Conservation (phyloP, 2,888 invertebrate species). For the Drosophila prostipennis region DNA sequence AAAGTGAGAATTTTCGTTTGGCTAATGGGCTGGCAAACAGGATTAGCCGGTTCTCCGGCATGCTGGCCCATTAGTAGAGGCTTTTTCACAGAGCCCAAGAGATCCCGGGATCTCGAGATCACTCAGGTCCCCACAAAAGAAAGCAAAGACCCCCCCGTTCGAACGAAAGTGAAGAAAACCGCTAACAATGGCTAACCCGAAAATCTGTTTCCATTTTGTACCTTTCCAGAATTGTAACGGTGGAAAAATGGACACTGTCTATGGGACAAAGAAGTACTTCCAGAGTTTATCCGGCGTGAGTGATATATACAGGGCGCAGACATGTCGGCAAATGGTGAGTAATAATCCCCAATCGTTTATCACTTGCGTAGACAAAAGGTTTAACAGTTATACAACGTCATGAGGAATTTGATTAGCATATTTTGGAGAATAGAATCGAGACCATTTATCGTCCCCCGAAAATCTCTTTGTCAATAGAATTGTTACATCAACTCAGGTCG, state of each 20-base stretch:
- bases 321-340: constrained; percentile 83
- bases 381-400: constrained; percentile 8
- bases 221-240: constrained; percentile 40
- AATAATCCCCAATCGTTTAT: constrained; percentile 48
- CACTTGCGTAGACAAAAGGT: constrained; percentile 20
- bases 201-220: not conserved
- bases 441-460: constrained; percentile 9
- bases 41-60: constrained; percentile 68
- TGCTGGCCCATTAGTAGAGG: constrained; percentile 33
- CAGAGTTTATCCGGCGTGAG: constrained; percentile 84
- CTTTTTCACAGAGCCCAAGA: constrained; percentile 26
- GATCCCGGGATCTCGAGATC: constrained; percentile 12
- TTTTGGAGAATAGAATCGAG: constrained; percentile 21
- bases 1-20: constrained; percentile 79
- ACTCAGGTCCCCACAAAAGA: constrained; percentile 53
- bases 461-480: constrained; percentile 31
- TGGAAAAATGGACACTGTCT: constrained; percentile 83
- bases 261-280: constrained; percentile 84
- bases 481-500: constrained; percentile 34
- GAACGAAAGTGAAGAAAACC: constrained; percentile 60
- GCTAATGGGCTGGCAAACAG: constrained; percentile 62
- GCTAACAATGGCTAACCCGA: constrained; percentile 19
- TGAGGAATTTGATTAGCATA: constrained; percentile 23
- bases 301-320: constrained; percentile 83
- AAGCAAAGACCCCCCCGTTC: constrained; percentile 40